Percentiles rank a stretch among this genome's conserved stretches.
Conservation (phyloP, 1,140 invertebrate species). For the Doryteuthis pealeii region DNA sequence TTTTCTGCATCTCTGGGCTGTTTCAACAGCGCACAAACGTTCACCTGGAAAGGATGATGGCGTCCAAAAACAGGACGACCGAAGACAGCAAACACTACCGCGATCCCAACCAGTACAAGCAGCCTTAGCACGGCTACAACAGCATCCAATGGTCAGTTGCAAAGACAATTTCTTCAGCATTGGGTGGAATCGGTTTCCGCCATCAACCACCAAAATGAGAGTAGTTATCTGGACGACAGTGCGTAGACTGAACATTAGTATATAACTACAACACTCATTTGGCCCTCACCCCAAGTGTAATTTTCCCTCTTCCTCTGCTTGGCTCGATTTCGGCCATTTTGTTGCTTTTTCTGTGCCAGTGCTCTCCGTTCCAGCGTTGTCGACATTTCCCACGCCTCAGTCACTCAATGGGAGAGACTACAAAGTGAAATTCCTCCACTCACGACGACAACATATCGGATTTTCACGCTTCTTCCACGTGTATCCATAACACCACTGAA, state of each 20-base stretch:
- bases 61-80: slow-evolving; percentile 25
- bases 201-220: slow-evolving; percentile 14
- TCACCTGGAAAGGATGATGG: slow-evolving; percentile 36
- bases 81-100: slow-evolving; percentile 19
- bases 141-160: slow-evolving; percentile 26
- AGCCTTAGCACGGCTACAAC: slow-evolving; percentile 32
- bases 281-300: neutral
- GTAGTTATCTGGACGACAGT: slow-evolving; percentile 38
- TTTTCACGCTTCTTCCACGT: neutral
- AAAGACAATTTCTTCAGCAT: slow-evolving; percentile 32
- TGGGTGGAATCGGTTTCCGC: slow-evolving; percentile 36
- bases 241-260: slow-evolving; percentile 28
- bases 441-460: neutral
- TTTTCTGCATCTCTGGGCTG: slow-evolving; percentile 40
- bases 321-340: neutral
- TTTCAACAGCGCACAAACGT: slow-evolving; percentile 16
- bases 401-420: neutral
- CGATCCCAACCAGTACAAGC: neutral
- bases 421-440: neutral
- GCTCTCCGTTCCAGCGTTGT: neutral
- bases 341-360: neutral
- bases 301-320: slow-evolving; percentile 4
- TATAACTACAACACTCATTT: neutral
- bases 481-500: no score
- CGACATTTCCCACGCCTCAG: neutral